Evolutionary conservation across 2,888 invertebrate genomes (phyloP).

Genomic region (Drosophila differens): DNA sequence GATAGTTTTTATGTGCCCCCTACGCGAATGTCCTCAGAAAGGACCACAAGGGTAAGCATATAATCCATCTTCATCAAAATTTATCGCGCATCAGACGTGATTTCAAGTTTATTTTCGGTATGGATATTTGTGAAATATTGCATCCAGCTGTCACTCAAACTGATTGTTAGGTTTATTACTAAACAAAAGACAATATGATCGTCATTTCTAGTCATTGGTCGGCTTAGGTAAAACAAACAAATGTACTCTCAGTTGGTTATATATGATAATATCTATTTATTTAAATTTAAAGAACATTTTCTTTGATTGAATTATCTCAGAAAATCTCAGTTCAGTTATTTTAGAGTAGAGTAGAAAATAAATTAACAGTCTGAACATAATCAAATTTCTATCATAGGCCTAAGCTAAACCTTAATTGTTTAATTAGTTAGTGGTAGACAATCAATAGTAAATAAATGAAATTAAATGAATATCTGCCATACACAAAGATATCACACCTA

Average conservation of each 20-base stretch:
- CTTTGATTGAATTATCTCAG: neutral
- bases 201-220: neutral
- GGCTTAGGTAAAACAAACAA: neutral
- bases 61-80: slow-evolving; percentile 33
- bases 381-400: neutral
- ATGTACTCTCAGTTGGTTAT: neutral
- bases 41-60: slow-evolving; percentile 29
- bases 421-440: slow-evolving; percentile 8
- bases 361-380: neutral
- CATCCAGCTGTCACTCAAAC: neutral
- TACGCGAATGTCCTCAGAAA: slow-evolving; percentile 9
- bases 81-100: slow-evolving; percentile 8
- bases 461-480: slow-evolving; percentile 22
- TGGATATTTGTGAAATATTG: slow-evolving; percentile 8
- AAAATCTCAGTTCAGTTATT: neutral
- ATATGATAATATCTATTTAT: slow-evolving; percentile 4
- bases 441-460: slow-evolving; percentile 46
- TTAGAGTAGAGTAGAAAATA: neutral
- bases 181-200: neutral
- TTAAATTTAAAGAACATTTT: neutral
- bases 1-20: slow-evolving; percentile 39
- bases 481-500: neutral
- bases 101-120: slow-evolving; percentile 5
- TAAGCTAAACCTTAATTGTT: neutral
- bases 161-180: neutral